Evolutionary conservation across 2,113 vertebrate genomes (phyloP).

Genomic region (Zosterops lateralis): DNA sequence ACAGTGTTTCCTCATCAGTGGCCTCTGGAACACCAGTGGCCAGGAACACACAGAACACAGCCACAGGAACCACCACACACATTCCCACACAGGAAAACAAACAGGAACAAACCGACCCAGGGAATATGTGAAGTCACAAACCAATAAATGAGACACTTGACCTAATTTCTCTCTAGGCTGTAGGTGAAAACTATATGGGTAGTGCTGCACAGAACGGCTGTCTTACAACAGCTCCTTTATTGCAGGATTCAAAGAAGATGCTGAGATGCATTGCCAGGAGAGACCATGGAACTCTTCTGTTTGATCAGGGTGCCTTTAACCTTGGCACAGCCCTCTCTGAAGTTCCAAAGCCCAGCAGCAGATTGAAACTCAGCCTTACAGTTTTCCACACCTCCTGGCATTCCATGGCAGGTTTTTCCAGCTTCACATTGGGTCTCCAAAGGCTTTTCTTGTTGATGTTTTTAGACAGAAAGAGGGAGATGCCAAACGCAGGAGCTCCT

Average conservation of each 20-base stretch:
- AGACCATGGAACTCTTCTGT: neutral
- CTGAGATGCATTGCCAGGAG: neutral
- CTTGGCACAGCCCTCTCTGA: neutral
- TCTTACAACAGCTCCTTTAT: neutral
- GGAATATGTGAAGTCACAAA: neutral
- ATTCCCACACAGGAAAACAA: rapidly evolving
- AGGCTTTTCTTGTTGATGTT: neutral
- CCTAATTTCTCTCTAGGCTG: neutral
- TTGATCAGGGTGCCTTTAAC: neutral
- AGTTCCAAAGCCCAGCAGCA: neutral
- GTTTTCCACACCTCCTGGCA: rapidly evolving
- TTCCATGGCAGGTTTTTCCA: neutral
- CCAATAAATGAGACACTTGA: rapidly evolving
- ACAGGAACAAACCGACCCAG: rapidly evolving
- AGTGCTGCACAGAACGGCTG: neutral
- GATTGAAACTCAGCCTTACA: rapidly evolving
- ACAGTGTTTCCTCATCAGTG: rapidly evolving
- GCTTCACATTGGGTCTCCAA: neutral
- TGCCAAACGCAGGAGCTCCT: neutral
- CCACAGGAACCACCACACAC: rapidly evolving
- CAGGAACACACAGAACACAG: neutral
- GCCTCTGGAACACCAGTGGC: neutral
- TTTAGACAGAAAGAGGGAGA: neutral
- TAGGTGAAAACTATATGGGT: neutral
- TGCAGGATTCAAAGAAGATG: neutral